phyloP scores from a whole-genome alignment of 2,888 invertebrate species.

The Pachymerium ferrugineum region DNA sequence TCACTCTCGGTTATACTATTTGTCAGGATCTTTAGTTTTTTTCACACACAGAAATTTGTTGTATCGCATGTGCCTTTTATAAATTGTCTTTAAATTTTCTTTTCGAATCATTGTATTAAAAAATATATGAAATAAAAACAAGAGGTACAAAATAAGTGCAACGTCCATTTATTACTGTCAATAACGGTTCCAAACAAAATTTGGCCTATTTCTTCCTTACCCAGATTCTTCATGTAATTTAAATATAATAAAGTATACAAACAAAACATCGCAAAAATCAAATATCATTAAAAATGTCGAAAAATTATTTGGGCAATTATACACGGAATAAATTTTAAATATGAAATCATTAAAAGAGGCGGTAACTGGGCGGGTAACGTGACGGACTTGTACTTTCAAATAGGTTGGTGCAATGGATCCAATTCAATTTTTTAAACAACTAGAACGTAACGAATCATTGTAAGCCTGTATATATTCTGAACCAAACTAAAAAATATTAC shows the following conservation, averaged over 20 bases:
- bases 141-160: not conserved
- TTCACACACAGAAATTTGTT: too few relatives aligned
- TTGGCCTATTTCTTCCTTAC: not conserved
- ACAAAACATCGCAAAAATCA: not conserved
- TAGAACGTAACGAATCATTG: constrained; percentile 47
- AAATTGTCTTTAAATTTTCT: too few relatives aligned
- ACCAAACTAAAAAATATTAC: constrained; percentile 36
- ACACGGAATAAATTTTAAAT: not conserved
- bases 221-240: not conserved
- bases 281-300: not conserved
- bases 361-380: constrained; percentile 63
- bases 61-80: too few relatives aligned
- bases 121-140: not conserved
- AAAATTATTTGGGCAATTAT: not conserved
- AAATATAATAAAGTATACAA: not conserved
- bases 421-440: constrained; percentile 61
- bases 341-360: constrained; percentile 59
- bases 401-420: constrained; percentile 61
- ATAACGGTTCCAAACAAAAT: not conserved
- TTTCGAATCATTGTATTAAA: too few relatives aligned
- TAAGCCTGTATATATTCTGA: not conserved
- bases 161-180: not conserved
- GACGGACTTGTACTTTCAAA: constrained; percentile 57
- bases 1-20: too few relatives aligned
- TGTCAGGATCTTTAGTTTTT: too few relatives aligned